Base-by-base conservation (phyloP, 2,888 invertebrate species). In the Agonum fuliginosum region DNA sequence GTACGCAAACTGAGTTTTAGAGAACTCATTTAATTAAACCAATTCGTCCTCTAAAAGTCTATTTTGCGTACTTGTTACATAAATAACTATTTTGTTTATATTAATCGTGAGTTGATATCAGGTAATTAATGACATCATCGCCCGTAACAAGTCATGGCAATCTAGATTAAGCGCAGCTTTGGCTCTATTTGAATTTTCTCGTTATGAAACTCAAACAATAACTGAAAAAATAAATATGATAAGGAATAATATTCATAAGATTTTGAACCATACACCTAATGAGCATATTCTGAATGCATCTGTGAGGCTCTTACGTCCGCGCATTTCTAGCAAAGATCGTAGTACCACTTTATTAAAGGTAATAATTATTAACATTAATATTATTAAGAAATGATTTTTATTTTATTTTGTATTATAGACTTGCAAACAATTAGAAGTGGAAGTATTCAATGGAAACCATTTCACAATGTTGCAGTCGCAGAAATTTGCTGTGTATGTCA, bases 381-480 rank as follows among this genome's bases (percentile, higher is more conserved):
- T 43, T n/a, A 6, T n/a, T n/a, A 3, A 6, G 5, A 43, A 43
- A n/a, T 4, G 4, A n/a, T 46, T 65, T 65, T 71, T 80, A 80
- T 75, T 78, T 79, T 79, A 81, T 80, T 67, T 88, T 89, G 81
- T 80, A 69, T 88, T 89, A 30, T 88, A 91, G 87, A 86, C 89
- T 41, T 92, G 92, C 1, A 89, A 89, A 43, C 89, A 89, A 1
- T 88, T 88, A 0, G 88, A 89, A 1, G 87, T 94, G 0, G 89
- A 91, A 80, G 89, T 89, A 54, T 86, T 93, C 2, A 91, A 92
- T 83, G 95, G 95, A 6, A 93, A 93, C 83, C 95, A 95, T 82
- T 84, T 90, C 0, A 91, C 91, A 62, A 93, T 95, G 81, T 84
- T 95, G 80, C 91, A 92, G 6, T 92, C 91, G 81, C 88, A 89